A percentile compares a stretch with the other conserved stretches of the same genome.
These are phyloP conservation scores for Asteroscopus sphinx DNA, from an alignment of 2,888 invertebrate genomes.

Conservation along the genomic window DNA sequence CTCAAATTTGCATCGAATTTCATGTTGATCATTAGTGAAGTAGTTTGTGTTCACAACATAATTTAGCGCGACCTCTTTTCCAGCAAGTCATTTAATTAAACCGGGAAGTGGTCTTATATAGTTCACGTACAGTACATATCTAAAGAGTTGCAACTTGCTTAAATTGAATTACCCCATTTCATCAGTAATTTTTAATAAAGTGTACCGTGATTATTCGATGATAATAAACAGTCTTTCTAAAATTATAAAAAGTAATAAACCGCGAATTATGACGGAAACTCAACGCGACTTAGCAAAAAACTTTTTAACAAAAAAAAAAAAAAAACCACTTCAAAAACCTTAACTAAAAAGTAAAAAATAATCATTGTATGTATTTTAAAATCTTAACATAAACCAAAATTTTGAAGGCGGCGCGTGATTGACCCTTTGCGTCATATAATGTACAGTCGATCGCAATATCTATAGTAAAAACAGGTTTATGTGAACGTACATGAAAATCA, in stretches of 20 bases:
- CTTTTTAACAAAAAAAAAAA: too few relatives aligned
- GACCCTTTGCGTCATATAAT: too few relatives aligned
- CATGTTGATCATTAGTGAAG: conserved; percentile 47
- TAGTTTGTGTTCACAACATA: conserved; percentile 40
- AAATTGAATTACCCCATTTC: conserved; percentile 25
- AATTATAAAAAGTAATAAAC: conserved; percentile 23
- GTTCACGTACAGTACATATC: conserved; percentile 50
- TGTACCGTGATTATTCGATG: not conserved
- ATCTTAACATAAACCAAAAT: too few relatives aligned
- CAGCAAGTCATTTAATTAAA: conserved; percentile 61
- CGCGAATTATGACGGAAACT: conserved; percentile 23
- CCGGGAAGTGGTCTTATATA: conserved; percentile 52
- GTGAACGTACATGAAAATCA: too few relatives aligned
- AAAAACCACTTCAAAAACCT: too few relatives aligned
- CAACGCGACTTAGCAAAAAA: conserved; percentile 18
- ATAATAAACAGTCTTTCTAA: not conserved
- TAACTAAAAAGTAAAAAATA: too few relatives aligned
- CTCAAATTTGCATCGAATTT: conserved; percentile 38
- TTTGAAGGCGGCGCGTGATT: too few relatives aligned
- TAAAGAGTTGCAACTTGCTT: conserved; percentile 28
- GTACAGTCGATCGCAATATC: too few relatives aligned
- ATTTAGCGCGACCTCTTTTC: conserved; percentile 62
- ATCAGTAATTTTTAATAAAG: conserved; percentile 13
- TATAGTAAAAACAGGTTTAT: too few relatives aligned
- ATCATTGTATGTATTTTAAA: too few relatives aligned